Conservation (phyloP, 2,888 invertebrate genomes). For the Ommatoiulus sabulosus region DNA sequence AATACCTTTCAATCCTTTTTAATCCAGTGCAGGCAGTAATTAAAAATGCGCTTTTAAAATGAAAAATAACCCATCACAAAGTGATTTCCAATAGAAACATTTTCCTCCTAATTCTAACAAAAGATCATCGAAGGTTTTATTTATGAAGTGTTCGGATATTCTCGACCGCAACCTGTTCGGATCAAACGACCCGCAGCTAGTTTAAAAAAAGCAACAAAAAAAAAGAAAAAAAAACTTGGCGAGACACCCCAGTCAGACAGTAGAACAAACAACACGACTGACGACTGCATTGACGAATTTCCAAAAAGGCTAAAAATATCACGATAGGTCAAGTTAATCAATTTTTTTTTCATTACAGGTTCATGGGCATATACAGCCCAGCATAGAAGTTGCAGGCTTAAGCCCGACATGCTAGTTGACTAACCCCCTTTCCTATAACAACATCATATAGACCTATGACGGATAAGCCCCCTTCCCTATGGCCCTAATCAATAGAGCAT, state of each 20-base stretch:
- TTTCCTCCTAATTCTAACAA: not conserved
- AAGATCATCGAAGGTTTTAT: slow-evolving; percentile 2
- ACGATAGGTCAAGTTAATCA: slow-evolving; percentile 1
- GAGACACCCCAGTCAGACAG: slow-evolving; percentile 23
- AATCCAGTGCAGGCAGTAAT: not conserved
- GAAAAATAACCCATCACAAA: not conserved
- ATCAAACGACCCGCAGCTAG: slow-evolving; percentile 32
- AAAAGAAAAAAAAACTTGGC: not conserved
- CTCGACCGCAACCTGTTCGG: slow-evolving; percentile 37
- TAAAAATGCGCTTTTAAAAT: not conserved
- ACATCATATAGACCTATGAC: not conserved
- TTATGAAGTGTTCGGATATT: slow-evolving; percentile 23
- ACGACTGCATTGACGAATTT: not conserved
- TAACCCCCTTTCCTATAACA: not conserved
- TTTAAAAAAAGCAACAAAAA: slow-evolving; percentile 35
- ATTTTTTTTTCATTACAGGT: not conserved
- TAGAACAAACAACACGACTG: not conserved
- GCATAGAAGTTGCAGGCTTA: not conserved
- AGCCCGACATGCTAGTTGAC: not conserved
- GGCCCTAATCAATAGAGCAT: slow-evolving; percentile 48
- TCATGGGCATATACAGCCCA: not conserved
- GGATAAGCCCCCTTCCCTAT: slow-evolving; percentile 36
- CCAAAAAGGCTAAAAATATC: not conserved
- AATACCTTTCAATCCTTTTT: not conserved
- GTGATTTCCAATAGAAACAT: not conserved